Evolutionary conservation across 2,888 invertebrate genomes (phyloP), one percentile per base, ranked within the genome.

Genomic region (Saturnia japonica): DNA sequence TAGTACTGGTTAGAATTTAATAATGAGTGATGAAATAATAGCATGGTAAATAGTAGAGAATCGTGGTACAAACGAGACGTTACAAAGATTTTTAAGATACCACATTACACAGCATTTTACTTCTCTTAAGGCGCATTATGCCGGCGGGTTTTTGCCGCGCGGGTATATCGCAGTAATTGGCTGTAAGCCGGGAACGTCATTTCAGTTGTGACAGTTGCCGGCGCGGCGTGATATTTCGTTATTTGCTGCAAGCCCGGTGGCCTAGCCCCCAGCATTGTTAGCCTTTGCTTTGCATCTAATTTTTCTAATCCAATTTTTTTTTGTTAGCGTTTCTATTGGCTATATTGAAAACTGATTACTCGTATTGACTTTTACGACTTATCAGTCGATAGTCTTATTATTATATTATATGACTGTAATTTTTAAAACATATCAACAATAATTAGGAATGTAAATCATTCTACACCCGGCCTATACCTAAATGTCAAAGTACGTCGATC

Each of bases 401-500:
- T 54, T 16, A 6, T 0, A 22, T 54, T 16, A 47, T 47, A 47
- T 1, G 19, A 54, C 22, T 54, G 51, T 51, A 51, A 51, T n/a
- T 1, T 51, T 54, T 54, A 19, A 47, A 47, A 47, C 19, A 47
- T 22, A 54, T 54, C 54, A 54, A 54, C 8, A 22, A 22, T 11
- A 25, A 57, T 25, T 12, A 25, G 25, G 12, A 57, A 57, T 25
- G 12, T 57, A 57, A 25, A 16, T 76, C 75, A 82, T 51, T 78
- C 71, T 51, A 71, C 69, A 34, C 74, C 75, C 12, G 88, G 89
- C 71, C 83, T 86, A 69, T 83, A 89, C 76, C 86, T 84, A 73
- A 91, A 88, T 25, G 80, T 75, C 22, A 88, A 76, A 2, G 89
- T 85, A 12, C 88, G 84, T 67, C 93, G 79, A 66, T 92, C 88